Base-by-base conservation (phyloP, 1,140 invertebrate species). In the Microplitis mediator region DNA sequence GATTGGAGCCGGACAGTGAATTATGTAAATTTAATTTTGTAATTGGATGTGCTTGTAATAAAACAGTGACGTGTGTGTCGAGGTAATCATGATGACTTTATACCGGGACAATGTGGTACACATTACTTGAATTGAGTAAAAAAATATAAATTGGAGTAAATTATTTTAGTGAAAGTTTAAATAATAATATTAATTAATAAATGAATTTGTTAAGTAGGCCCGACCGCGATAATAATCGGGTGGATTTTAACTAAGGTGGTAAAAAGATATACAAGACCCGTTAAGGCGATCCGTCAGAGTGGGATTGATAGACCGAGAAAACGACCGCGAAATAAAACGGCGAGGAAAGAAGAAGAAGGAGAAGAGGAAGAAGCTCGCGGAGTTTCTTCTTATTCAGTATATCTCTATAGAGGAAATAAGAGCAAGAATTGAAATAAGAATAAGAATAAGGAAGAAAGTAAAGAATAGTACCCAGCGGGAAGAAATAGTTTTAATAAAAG, bases 231-330 rank as follows among this genome's bases (percentile, higher is more conserved):
- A 16, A 58, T 34, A 36, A 62, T 70, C 14, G n/a, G 61, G 69
- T 60, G 56, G 16, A 56, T 39, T 32, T 52, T 16, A n/a, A 14
- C 1, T 36, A 51, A 52, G 31, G 13, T 11, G 34, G 52, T 60
- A 65, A 35, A 65, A 50, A 71, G 36, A 71, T 32, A 58, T 50
- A 35, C 50, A 65, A 65, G 71, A 75, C 75, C 77, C 79, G 74
- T 80, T 80, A 80, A 79, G 79, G 77, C 68, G 67, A 75, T 73
- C 76, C 71, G 72, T 71, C 39, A 69, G 74, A 58, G 39, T 74
- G 76, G 71, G 73, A 78, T 78, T 78, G 74, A 78, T 74, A 78
- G 69, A 72, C 16, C 58, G 45, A 50, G 35, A 50, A 65, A 58
- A 70, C 36, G 32, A 63, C 65, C 11, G 58, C 6, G 61, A 35